These are phyloP conservation scores for Steromphala cineraria DNA, from an alignment of 2,888 invertebrate genomes.

Conservation along the genomic window DNA sequence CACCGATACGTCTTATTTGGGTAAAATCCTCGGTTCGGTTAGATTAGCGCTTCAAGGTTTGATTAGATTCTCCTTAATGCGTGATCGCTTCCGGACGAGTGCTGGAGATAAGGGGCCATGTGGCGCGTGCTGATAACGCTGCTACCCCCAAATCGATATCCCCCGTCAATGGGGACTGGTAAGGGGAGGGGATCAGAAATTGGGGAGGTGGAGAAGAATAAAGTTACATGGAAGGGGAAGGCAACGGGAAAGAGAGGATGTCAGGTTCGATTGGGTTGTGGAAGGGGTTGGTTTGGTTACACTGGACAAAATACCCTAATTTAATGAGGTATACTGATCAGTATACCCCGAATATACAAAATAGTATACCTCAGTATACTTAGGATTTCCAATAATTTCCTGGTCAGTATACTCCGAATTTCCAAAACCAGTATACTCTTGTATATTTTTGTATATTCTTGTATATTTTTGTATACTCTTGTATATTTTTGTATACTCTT, in stretches of 20 bases:
- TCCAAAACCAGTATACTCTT: too few species aligned
- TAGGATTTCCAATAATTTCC: too few species aligned
- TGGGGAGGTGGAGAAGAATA: background rate
- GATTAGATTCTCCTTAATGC: slow-evolving; percentile 5
- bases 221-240: background rate
- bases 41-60: background rate
- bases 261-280: background rate
- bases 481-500: too few species aligned
- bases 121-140: background rate
- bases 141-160: too few species aligned
- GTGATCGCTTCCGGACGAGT: background rate
- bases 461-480: too few species aligned
- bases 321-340: too few species aligned
- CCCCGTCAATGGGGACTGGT: background rate
- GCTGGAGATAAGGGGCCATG: background rate
- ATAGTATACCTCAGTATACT: too few species aligned
- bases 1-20: background rate
- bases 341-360: too few species aligned
- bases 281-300: too few species aligned
- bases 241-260: background rate
- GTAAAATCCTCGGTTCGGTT: background rate
- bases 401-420: too few species aligned
- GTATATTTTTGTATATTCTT: too few species aligned
- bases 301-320: too few species aligned
- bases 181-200: background rate